Base-by-base conservation (phyloP, 2,797 vertebrate species). In the Malacoctenus gilli region DNA sequence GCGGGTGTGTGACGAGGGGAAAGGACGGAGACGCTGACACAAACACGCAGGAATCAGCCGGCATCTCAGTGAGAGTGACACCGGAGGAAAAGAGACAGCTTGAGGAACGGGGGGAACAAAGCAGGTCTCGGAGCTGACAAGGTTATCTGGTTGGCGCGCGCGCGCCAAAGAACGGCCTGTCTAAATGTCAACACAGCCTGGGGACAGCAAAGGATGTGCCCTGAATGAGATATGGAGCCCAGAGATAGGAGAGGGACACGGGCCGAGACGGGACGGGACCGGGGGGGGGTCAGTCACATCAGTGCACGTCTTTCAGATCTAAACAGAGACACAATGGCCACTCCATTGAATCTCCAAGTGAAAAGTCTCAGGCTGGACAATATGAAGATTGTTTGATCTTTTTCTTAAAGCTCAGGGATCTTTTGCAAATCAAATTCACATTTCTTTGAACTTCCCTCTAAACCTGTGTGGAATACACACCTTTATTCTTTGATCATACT, bases 121-220 rank as follows among this genome's bases (percentile, higher is more conserved):
- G 32, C 46, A 32, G 43, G 70, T 46, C 69, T 65, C 30, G 15
- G 32, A 55, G 65, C 23, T 41, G 67, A 80, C 78, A 76, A 73
- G 77, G 80, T 82, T 79, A 82, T 83, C 58, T 59, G 5, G 36
- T n/a, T 6, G n/a, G 14, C 7, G 36, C 18, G 25, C 21, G 66
- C 30, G 61, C 67, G 71, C 69, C 72, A 64, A 71, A 38, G 55
- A 57, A 42, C 2, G 5, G 63, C 14, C 68, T 59, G 68, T 77
- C 68, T 63, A 70, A 82, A 85, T 84, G 74, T 80, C 80, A 78
- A 63, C 75, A 22, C 50, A 55, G 64, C 64, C 56, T 21, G 35
- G 38, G 61, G 68, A n/a, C 59, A 41, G 55, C 2, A 21, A 35
- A 59, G 61, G 73, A 72, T 62, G 61, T 70, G 51, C 28, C 20